Conservation (phyloP, 2,113 vertebrate genomes). For the Pteronura brasiliensis region DNA sequence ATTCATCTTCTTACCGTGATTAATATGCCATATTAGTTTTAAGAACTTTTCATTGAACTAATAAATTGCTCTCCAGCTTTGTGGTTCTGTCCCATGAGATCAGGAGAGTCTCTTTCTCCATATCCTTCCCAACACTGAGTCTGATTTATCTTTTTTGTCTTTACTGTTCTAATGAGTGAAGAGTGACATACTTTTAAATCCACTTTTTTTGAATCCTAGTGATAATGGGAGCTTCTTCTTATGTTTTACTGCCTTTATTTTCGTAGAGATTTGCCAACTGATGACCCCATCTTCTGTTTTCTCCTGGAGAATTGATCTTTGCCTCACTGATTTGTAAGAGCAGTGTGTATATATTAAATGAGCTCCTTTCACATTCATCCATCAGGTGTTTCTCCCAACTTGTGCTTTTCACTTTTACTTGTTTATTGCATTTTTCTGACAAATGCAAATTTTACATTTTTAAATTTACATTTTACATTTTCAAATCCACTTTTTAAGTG, state of each 20-base stretch:
- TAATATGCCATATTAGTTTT: background rate
- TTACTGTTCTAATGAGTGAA: background rate
- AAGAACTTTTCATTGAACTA: background rate
- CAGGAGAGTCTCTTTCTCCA: background rate
- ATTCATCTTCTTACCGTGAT: background rate
- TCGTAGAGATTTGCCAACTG: background rate
- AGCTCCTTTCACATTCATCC: background rate
- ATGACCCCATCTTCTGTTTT: background rate
- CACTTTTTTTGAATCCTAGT: background rate
- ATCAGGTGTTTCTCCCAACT: background rate
- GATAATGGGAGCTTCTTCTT: background rate
- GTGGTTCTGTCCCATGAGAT: background rate
- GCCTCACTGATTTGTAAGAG: background rate
- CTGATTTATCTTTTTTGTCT: background rate
- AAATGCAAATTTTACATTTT: background rate
- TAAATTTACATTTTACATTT: background rate
- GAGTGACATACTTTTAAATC: background rate
- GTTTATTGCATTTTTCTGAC: slow-evolving; percentile 1
- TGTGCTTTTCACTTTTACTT: background rate
- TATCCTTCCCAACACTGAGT: background rate
- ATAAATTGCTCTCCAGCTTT: background rate
- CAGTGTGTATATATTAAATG: background rate
- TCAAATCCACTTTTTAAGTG: background rate
- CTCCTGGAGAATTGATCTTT: background rate
- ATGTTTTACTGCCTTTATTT: background rate